These are phyloP conservation scores for Perdita meconis DNA, from an alignment of 2,888 invertebrate species.

Conservation along the genomic window DNA sequence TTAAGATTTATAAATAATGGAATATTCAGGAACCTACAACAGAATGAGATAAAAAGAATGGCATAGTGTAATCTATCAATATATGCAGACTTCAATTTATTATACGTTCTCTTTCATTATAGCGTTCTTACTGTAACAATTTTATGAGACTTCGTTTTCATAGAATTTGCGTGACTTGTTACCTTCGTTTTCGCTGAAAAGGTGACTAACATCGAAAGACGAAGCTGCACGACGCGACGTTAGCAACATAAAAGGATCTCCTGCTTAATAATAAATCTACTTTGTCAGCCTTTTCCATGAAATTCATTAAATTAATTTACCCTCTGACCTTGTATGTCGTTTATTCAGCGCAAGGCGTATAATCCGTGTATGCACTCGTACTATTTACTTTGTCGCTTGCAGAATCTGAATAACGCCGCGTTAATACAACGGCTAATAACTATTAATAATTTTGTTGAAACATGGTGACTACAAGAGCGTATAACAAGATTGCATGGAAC, in stretches of 20 bases:
- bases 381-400: constrained; percentile 43
- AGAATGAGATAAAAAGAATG: neutral
- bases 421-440: constrained; percentile 30
- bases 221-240: neutral
- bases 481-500: neutral
- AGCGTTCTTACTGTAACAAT: neutral
- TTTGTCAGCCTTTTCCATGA: neutral
- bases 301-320: constrained; percentile 42
- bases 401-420: constrained; percentile 41
- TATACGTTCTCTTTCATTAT: no score
- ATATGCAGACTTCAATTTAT: neutral
- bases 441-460: constrained; percentile 27
- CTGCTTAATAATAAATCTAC: constrained; percentile 10
- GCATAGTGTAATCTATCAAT: no score
- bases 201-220: constrained; percentile 9
- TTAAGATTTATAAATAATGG: no score
- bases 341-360: constrained; percentile 42
- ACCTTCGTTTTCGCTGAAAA: neutral
- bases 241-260: neutral
- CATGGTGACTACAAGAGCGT: neutral
- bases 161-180: neutral
- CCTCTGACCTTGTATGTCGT: constrained; percentile 26
- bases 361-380: constrained; percentile 23
- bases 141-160: neutral
- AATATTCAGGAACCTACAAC: no score